Evolutionary conservation across 2,888 invertebrate species (phyloP).

Genomic region (Rhagium mordax): DNA sequence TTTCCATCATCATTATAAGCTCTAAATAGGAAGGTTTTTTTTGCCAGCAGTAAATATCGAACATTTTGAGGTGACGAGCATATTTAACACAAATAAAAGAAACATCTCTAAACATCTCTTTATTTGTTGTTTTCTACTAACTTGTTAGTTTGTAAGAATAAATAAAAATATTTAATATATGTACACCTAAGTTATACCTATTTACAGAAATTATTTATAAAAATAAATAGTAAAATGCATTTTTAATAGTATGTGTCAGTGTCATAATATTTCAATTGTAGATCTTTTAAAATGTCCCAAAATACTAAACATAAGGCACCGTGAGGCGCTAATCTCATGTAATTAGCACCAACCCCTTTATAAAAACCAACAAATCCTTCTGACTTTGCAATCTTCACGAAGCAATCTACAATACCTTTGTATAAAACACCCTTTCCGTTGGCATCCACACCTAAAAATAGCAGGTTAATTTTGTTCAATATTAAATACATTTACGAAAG

Average conservation of each 20-base stretch:
- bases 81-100: too few species aligned
- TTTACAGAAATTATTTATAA: conserved; percentile 24
- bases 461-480: too few species aligned
- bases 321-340: conserved; percentile 91
- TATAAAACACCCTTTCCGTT: conserved; percentile 79
- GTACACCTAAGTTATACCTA: conserved; percentile 17
- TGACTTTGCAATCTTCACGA: conserved; percentile 80
- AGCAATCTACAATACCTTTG: conserved; percentile 82
- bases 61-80: too few species aligned
- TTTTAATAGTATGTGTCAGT: conserved; percentile 10
- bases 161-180: conserved; percentile 21
- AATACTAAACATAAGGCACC: conserved; percentile 89
- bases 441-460: conserved; percentile 75
- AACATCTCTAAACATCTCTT: too few species aligned
- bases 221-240: conserved; percentile 27
- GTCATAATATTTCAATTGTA: conserved; percentile 54
- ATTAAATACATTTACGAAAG: too few species aligned
- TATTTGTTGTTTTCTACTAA: too few species aligned
- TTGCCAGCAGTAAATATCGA: too few species aligned
- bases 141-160: too few species aligned
- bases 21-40: too few species aligned
- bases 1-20: too few species aligned
- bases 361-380: conserved; percentile 90
- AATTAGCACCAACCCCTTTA: conserved; percentile 92
- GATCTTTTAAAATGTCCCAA: conserved; percentile 77